Percentiles rank a stretch among this genome's conserved stretches.
Conservation (phyloP, 2,797 vertebrate genomes). For the Melopsittacus undulatus region DNA sequence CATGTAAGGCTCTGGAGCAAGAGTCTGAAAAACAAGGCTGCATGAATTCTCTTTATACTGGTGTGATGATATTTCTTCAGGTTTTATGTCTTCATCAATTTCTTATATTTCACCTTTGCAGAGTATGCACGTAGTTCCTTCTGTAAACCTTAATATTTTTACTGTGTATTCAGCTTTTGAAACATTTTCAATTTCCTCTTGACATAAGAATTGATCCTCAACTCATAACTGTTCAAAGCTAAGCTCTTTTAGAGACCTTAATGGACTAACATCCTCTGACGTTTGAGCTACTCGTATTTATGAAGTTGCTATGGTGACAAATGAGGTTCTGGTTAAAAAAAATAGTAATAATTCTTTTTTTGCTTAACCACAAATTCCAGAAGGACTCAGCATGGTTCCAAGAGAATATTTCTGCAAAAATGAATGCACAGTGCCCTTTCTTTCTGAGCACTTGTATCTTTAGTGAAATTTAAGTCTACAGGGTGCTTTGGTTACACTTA, state of each 20-base stretch:
- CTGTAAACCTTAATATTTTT: not conserved
- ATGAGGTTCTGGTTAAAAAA: constrained; percentile 6
- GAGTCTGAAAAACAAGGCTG: not conserved
- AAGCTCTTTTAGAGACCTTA: not conserved
- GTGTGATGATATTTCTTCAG: not conserved
- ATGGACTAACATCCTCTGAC: not conserved
- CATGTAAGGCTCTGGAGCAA: not conserved
- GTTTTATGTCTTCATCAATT: not conserved
- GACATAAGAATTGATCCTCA: not conserved
- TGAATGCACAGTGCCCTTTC: not conserved
- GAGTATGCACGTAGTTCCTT: not conserved
- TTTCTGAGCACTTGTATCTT: not conserved
- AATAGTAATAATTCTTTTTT: constrained; percentile 23
- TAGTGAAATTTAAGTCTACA: not conserved
- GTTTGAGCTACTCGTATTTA: constrained; percentile 15
- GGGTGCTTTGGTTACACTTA: not conserved
- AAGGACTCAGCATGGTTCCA: constrained; percentile 6
- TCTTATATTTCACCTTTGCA: not conserved
- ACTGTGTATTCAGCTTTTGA: not conserved
- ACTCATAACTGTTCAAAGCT: not conserved
- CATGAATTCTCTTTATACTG: not conserved
- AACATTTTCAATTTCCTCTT: not conserved
- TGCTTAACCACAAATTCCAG: constrained; percentile 55
- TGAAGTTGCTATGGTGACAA: constrained; percentile 64
- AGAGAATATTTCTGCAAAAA: not conserved